Conservation (phyloP, 2,113 vertebrate genomes). For the Cettia cetti region DNA sequence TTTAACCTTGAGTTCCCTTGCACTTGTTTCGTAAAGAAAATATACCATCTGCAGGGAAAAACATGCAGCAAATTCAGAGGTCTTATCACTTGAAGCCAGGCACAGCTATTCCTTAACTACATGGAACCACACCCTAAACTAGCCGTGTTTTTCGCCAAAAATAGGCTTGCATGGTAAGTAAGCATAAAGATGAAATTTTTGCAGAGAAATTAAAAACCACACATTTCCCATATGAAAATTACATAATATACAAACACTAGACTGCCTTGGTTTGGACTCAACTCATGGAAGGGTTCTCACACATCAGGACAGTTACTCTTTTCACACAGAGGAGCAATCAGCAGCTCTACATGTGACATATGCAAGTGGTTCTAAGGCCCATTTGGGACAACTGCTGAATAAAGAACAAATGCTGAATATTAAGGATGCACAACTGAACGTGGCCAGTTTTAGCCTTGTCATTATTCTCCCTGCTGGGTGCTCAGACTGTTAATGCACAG, state of each 20-base stretch:
- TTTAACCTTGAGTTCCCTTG: neutral
- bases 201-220: neutral
- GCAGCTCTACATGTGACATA: neutral
- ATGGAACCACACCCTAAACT: constrained; percentile 31
- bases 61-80: neutral
- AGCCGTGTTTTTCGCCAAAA: constrained; percentile 34
- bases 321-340: neutral
- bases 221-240: neutral
- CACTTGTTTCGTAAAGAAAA: constrained; percentile 22
- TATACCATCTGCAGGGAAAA: neutral
- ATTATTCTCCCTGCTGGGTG: neutral
- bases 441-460: neutral
- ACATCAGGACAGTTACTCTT: neutral
- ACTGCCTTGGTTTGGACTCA: neutral
- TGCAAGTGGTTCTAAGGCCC: neutral
- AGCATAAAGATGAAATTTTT: neutral
- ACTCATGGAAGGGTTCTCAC: neutral
- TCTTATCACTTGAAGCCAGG: constrained; percentile 45
- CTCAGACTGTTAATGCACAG: neutral
- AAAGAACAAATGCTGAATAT: neutral
- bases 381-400: neutral
- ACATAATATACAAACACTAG: neutral
- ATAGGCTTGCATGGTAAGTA: neutral
- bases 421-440: neutral
- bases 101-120: neutral